A percentile compares a stretch with the other conserved stretches of the same genome.
Conservation (phyloP, 2,888 invertebrate species). For the Lithophane ornitopus region DNA sequence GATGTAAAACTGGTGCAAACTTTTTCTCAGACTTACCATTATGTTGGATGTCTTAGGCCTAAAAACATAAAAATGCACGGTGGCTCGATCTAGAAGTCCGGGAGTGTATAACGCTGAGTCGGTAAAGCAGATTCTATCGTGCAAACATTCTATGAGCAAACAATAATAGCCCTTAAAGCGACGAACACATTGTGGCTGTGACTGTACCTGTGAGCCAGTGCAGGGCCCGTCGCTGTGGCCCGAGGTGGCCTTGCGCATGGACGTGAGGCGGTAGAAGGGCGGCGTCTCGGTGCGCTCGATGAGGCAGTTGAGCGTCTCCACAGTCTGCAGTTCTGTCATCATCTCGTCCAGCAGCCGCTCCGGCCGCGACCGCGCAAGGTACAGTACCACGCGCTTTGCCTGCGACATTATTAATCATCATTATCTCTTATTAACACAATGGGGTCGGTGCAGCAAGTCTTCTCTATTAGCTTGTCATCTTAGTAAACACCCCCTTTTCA, state of each 20-base stretch:
- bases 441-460: too few relatives aligned
- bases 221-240: conserved; percentile 88
- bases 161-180: neutral
- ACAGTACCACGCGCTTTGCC: conserved; percentile 98
- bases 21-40: too few relatives aligned
- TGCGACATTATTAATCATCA: conserved; percentile 76
- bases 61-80: too few relatives aligned
- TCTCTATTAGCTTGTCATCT: neutral
- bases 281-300: conserved; percentile 99
- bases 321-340: conserved; percentile 99
- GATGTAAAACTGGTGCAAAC: too few relatives aligned
- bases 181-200: neutral
- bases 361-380: conserved; percentile 97
- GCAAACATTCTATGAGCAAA: neutral
- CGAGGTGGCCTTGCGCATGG: conserved; percentile 97
- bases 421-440: neutral
- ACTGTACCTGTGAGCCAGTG: conserved; percentile 84
- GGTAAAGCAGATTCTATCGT: neutral
- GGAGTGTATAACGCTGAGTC: neutral
- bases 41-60: too few relatives aligned
- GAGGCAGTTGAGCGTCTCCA: conserved; percentile 98
- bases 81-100: too few relatives aligned
- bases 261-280: conserved; percentile 98
- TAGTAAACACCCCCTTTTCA: neutral
- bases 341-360: conserved; percentile 98